A percentile compares a stretch with the other conserved stretches of the same genome.
These are phyloP conservation scores for Pogonomyrmex californicus DNA, from an alignment of 1,140 invertebrate species.

Conservation along the genomic window DNA sequence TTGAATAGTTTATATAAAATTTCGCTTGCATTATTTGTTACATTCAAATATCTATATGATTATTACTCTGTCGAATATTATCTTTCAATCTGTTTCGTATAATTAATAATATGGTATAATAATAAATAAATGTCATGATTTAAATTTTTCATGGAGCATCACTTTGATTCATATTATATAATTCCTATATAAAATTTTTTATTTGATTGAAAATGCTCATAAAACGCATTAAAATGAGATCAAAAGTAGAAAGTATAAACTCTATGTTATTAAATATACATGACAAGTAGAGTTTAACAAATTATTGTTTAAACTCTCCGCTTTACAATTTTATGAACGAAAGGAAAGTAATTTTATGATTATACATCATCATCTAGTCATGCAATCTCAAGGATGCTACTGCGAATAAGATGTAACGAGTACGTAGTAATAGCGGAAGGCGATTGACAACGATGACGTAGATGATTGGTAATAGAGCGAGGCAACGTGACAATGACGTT, in stretches of 20 bases:
- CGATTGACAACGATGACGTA: constrained; percentile 43
- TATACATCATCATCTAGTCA: constrained; percentile 32
- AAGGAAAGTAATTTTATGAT: constrained; percentile 29
- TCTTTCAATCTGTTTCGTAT: not conserved
- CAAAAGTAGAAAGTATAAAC: not conserved
- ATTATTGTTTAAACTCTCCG: not conserved
- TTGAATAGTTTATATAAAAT: not conserved
- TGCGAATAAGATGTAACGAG: constrained; percentile 14
- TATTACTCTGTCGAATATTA: not conserved
- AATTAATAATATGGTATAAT: not conserved
- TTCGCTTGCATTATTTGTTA: not conserved
- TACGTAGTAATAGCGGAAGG: constrained; percentile 36
- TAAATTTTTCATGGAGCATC: not conserved
- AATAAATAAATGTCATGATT: not conserved
- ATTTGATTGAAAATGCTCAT: not conserved
- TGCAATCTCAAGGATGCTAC: constrained; percentile 33
- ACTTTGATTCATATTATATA: not conserved
- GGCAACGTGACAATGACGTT: constrained; percentile 61
- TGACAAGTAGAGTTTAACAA: not conserved
- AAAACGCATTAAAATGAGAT: not conserved
- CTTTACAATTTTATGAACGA: not conserved
- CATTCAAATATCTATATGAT: not conserved
- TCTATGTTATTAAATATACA: not conserved
- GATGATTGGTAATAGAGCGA: constrained; percentile 50
- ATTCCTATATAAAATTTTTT: not conserved